Evolutionary conservation across 2,888 invertebrate species (phyloP), one percentile per base, ranked within the genome.

Genomic region (Sepioteuthis lessoniana): DNA sequence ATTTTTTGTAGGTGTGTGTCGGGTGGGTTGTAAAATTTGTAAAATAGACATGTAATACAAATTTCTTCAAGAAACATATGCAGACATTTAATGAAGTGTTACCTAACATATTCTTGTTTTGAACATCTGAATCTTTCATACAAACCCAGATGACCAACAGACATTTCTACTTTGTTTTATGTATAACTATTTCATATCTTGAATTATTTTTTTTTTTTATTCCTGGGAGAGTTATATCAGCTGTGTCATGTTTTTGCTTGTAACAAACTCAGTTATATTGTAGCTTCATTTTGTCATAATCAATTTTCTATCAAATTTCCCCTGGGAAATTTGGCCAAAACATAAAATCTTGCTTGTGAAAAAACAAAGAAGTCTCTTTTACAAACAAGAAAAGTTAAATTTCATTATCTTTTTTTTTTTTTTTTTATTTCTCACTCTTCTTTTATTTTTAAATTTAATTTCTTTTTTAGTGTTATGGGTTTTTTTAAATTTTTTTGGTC

Each of bases 211-310:
- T 35, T 76, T 76, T 35, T n/a, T 35, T n/a, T 2, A 76, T 76
- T 76, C 76, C 76, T 76, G 13, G n/a, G 76, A 76, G 76, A 76
- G 16, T 76, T 76, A 76, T 76, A 76, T 76, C 76, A 76, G n/a
- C 16, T 76, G 76, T 76, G 76, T 76, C 76, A 76, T 76, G 76
- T 76, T 76, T 76, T 76, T 76, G n/a, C 76, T 76, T 76, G 76
- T 76, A 35, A 76, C 76, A 76, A 76, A 76, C 76, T 76, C n/a
- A 31, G 10, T 76, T 76, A 76, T 35, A 35, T 76, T 76, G 76
- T 35, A 76, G 76, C n/a, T 76, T 76, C 76, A 76, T 76, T 76
- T 76, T 35, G 76, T 76, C 76, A 76, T 76, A 35, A 76, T 76
- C 76, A 76, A 76, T 76, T 35, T 76, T 76, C 35, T 25, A 76